These are phyloP conservation scores for Archocentrus centrarchus DNA, from an alignment of 2,113 vertebrate genomes.

Conservation along the genomic window DNA sequence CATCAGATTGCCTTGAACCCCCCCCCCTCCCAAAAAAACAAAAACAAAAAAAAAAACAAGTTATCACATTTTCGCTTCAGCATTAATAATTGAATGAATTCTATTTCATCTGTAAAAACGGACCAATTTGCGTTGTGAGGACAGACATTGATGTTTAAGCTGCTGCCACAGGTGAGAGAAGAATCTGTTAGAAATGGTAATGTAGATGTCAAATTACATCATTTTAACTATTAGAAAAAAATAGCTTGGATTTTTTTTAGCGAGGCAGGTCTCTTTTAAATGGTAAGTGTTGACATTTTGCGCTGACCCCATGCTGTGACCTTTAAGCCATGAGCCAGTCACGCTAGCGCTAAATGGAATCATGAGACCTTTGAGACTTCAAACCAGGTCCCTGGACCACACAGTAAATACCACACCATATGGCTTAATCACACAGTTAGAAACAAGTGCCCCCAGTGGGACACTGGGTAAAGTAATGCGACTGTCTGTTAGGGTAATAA, in stretches of 20 bases:
- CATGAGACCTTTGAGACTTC: conserved; percentile 32
- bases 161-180: neutral
- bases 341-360: conserved; percentile 16
- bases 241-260: neutral
- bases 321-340: conserved; percentile 46
- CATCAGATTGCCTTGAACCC: neutral
- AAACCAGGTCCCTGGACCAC: conserved; percentile 26
- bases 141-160: neutral
- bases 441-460: neutral
- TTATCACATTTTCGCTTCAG: neutral
- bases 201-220: neutral
- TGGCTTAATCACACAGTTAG: conserved; percentile 22
- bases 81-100: neutral
- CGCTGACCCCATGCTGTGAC: conserved; percentile 38
- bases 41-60: neutral
- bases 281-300: conserved; percentile 6
- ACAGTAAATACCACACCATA: neutral
- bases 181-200: neutral
- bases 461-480: neutral
- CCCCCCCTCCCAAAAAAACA: no score
- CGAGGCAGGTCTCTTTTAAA: neutral
- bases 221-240: neutral
- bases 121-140: neutral
- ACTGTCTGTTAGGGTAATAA: neutral
- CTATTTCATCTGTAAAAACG: neutral